These are phyloP conservation scores for Acanthiza pusilla DNA, from an alignment of 2,797 vertebrate species.

Conservation along the genomic window DNA sequence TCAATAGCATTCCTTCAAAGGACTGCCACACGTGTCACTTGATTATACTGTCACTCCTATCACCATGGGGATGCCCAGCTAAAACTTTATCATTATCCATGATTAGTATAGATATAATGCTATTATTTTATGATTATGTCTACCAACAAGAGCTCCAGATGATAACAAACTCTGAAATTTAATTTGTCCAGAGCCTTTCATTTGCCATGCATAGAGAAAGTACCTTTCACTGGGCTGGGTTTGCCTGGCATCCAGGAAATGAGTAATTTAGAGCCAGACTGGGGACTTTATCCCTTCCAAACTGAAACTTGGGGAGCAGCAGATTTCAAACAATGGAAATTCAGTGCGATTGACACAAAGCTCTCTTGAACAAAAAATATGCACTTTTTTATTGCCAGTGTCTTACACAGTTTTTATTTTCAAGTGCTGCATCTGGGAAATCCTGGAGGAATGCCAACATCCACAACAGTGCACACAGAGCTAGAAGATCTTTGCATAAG, in stretches of 20 bases:
- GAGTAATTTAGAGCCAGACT: not conserved
- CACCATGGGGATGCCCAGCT: not conserved
- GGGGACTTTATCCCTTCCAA: not conserved
- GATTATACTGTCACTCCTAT: not conserved
- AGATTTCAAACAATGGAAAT: not conserved
- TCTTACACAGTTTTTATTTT: not conserved
- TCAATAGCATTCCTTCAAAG: not conserved
- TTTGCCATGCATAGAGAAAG: not conserved
- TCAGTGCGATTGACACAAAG: not conserved
- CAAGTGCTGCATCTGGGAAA: not conserved
- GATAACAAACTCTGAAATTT: not conserved
- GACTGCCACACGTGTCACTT: not conserved
- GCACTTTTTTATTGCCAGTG: not conserved
- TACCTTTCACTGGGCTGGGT: not conserved
- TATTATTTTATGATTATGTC: not conserved
- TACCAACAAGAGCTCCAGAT: not conserved
- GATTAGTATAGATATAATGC: not conserved
- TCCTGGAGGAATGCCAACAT: not conserved
- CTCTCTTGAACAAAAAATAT: not conserved
- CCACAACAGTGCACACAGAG: not conserved
- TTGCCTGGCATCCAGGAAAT: not conserved
- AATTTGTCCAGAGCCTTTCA: not conserved
- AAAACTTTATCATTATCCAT: not conserved
- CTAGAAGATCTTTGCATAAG: not conserved
- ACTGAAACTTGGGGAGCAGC: not conserved